phyloP scores from a whole-genome alignment of 2,888 invertebrate genomes.

The Megalurothrips usitatus region DNA sequence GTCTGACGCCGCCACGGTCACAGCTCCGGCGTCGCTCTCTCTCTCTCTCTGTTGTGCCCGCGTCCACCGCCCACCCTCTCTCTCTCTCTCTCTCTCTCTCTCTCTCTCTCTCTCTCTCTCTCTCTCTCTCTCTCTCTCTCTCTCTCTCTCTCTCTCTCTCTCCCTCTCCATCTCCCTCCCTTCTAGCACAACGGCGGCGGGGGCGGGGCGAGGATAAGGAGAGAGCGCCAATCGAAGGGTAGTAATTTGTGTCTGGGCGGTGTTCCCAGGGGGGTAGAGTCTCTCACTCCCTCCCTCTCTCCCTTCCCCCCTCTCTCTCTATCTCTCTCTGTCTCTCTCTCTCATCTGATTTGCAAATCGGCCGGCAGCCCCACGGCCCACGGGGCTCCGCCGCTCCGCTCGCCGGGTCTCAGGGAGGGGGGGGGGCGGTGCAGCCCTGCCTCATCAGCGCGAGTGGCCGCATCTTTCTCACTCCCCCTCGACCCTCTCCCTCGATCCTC shows the following conservation, averaged over 20 bases:
- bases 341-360: not conserved
- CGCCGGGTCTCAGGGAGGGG: too few species aligned
- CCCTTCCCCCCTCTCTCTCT: not conserved
- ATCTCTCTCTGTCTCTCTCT: not conserved
- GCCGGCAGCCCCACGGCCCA: not conserved
- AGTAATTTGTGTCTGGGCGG: conserved; percentile 36
- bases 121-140: too few species aligned
- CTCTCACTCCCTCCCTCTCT: not conserved
- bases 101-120: too few species aligned
- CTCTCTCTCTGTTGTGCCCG: not conserved
- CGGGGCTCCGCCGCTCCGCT: not conserved
- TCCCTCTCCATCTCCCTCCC: too few species aligned
- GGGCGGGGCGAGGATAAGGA: not conserved
- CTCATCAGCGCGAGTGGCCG: not conserved
- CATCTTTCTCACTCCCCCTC: not conserved
- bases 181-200: not conserved
- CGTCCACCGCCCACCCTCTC: too few species aligned
- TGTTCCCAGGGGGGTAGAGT: too few species aligned
- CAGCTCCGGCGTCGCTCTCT: not conserved
- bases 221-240: too few species aligned
- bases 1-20: not conserved
- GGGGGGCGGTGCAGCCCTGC: not conserved
- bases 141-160: too few species aligned
- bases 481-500: not conserved
- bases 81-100: too few species aligned